Evolutionary conservation across 1,140 invertebrate species (phyloP).

Genomic region (Chionoecetes opilio): DNA sequence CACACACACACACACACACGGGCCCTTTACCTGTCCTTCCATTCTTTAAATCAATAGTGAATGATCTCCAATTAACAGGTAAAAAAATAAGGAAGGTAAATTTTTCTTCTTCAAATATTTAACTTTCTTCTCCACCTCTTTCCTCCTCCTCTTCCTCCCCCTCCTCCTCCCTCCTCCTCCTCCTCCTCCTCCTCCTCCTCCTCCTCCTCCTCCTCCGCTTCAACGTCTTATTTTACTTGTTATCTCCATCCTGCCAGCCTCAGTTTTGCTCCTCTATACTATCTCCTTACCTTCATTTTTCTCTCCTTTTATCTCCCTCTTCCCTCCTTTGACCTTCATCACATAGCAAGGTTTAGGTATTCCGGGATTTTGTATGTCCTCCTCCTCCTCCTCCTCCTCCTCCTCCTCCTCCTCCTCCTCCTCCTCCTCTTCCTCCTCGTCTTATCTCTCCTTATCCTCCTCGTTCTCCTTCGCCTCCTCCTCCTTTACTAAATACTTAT

Average conservation of each 20-base stretch:
- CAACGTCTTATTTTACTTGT: neutral
- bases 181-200: neutral
- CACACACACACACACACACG: too few species aligned
- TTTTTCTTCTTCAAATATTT: neutral
- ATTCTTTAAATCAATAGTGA: too few species aligned
- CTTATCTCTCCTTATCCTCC: too few species aligned
- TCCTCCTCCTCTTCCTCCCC: neutral
- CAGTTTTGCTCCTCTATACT: neutral
- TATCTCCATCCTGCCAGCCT: neutral
- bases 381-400: too few species aligned
- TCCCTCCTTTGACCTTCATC: neutral
- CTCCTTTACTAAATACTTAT: too few species aligned
- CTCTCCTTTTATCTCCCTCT: slow-evolving; percentile 16
- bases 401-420: too few species aligned
- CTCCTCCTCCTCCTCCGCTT: neutral
- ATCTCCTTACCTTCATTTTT: neutral
- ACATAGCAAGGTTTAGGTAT: neutral
- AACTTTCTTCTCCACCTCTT: neutral
- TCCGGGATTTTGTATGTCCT: too few species aligned
- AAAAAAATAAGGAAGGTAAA: too few species aligned
- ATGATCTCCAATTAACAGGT: too few species aligned
- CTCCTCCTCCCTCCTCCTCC: neutral
- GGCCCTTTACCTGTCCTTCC: too few species aligned
- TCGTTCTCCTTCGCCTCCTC: too few species aligned
- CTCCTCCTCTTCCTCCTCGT: too few species aligned